Percentiles rank a stretch among this genome's conserved stretches.
phyloP scores from a whole-genome alignment of 2,797 vertebrate genomes.

The Mareca penelope region DNA sequence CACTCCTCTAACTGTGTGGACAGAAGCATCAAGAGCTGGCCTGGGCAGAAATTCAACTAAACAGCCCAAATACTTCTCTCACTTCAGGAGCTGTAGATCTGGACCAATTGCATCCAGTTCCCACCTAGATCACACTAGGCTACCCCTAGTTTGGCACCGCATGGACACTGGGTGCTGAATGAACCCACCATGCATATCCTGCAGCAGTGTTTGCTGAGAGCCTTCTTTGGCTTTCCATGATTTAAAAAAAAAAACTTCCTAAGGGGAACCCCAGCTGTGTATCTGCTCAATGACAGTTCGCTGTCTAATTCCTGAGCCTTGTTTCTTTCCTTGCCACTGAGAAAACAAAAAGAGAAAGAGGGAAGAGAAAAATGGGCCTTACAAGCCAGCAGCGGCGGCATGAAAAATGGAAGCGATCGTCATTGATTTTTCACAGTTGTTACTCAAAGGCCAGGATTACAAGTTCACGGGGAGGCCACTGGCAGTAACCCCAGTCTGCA shows the following conservation, averaged over 20 bases:
- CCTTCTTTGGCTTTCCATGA: rapidly evolving
- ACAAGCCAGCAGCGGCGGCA: background rate
- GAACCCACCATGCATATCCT: background rate
- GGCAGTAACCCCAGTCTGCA: slow-evolving; percentile 36
- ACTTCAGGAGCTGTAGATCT: background rate
- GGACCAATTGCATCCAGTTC: background rate
- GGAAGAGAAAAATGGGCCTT: background rate
- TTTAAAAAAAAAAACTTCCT: background rate
- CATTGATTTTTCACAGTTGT: slow-evolving; percentile 52
- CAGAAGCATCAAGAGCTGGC: background rate
- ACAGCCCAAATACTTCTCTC: background rate
- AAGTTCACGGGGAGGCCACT: slow-evolving; percentile 64
- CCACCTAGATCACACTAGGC: no score
- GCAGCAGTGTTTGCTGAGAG: background rate
- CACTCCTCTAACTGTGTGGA: background rate
- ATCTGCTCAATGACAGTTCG: background rate
- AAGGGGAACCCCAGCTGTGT: background rate
- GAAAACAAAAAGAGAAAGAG: background rate
- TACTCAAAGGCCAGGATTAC: slow-evolving; percentile 31
- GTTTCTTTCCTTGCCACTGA: background rate
- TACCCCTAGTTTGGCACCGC: no score
- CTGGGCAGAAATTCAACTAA: background rate
- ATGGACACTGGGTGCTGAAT: background rate
- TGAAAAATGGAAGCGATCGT: slow-evolving; percentile 7
- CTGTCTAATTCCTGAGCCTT: background rate